Base-by-base conservation (phyloP, 2,888 invertebrate genomes). In the Thereva nobilitata region DNA sequence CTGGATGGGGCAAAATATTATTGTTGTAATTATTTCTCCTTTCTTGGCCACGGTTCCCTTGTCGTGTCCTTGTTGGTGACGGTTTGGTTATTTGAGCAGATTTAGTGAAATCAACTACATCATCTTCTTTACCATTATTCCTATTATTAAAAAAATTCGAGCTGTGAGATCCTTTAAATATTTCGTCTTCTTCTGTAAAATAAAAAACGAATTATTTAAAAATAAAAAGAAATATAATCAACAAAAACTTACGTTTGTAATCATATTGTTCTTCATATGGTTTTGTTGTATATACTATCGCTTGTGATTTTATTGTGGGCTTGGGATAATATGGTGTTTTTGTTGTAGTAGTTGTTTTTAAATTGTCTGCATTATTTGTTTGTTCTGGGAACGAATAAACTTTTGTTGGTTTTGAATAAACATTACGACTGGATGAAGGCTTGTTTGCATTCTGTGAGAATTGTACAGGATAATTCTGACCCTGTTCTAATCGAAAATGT, bases 71-170 rank as follows among this genome's bases (percentile, higher is more conserved):
- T 45, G 59, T 59, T 4, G 65, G 50, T n/a, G 54, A 44, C 41
- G 70, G 68, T 64, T 68, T 69, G 66, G 75, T 74, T 67, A 72
- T 70, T 55, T 78, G 75, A 5, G 68, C 53, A 5, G 68, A 52
- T 6, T 73, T 68, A 5, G 73, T 74, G 67, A 77, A 77, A 66
- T 84, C 83, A 66, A 85, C 84, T 64, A 84, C 83, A 69, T 84
- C 83, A 61, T 80, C 82, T 75, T 87, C 86, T 72, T 86, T 84
- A 5, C 86, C 86, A 47, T 83, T 83, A 75, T 86, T 85, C 56
- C 84, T 82, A 75, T 86, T 86, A 73, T 88, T 88, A 80, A 88
- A 90, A 82, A 90, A 90, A 79, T 90, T 89, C 1, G 90, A 89
- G 67, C 89, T 89, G 76, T 89, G 89, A 35, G 89, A 89, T 50